Conservation (phyloP, 2,888 invertebrate genomes). For the Chymomyza amoena region DNA sequence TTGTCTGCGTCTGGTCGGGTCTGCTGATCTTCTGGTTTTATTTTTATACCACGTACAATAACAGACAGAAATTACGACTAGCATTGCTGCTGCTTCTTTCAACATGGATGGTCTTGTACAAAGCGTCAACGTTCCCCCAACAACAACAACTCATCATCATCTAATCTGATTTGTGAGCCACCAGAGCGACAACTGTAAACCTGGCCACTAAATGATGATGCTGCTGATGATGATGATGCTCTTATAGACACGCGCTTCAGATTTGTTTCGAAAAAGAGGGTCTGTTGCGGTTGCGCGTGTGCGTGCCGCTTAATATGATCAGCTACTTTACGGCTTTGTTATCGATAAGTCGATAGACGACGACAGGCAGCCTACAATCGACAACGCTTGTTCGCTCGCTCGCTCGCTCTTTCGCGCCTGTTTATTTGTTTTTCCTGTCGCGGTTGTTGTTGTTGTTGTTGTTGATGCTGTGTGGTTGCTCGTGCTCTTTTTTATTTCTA, state of each 20-base stretch:
- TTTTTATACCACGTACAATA: constrained; percentile 52
- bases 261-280: neutral
- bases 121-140: constrained; percentile 28
- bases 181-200: constrained; percentile 53
- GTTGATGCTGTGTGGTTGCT: constrained; percentile 7
- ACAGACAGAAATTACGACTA: constrained; percentile 22
- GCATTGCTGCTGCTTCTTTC: constrained; percentile 4
- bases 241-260: neutral
- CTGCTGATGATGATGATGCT: constrained; percentile 33
- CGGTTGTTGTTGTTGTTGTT: constrained; percentile 25
- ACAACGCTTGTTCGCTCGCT: neutral
- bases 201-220: constrained; percentile 32
- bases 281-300: constrained; percentile 20
- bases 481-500: constrained; percentile 40
- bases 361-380: neutral
- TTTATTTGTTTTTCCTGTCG: constrained; percentile 13
- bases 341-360: constrained; percentile 18
- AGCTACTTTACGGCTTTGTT: constrained; percentile 37
- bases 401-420: neutral
- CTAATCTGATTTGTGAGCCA: constrained; percentile 59
- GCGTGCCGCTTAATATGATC: constrained; percentile 45
- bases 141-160: constrained; percentile 17
- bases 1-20: constrained; percentile 32
- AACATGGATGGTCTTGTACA: neutral
- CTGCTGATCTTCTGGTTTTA: constrained; percentile 65